Evolutionary conservation across 2,888 invertebrate species (phyloP).

Genomic region (Volucella bombylans): DNA sequence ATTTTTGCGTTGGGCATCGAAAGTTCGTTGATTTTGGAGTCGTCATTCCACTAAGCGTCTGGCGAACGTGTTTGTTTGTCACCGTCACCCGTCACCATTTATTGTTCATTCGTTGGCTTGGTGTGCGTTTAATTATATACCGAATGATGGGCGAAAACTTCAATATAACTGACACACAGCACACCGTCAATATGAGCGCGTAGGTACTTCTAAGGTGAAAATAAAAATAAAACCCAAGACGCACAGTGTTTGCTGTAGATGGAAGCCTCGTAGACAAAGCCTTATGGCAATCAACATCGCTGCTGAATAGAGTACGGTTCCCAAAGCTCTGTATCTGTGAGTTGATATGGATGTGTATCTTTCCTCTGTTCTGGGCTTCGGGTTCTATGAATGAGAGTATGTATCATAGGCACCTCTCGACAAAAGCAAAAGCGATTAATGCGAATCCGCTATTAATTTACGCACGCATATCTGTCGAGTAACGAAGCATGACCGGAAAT

Average conservation of each 20-base stretch:
- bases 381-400: no score
- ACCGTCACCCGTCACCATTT: constrained; percentile 10
- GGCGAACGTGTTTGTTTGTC: not conserved
- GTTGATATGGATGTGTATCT: no score
- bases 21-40: not conserved
- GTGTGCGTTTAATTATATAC: constrained; percentile 22
- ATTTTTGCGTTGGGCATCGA: not conserved
- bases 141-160: constrained; percentile 2
- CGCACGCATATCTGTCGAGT: constrained; percentile 12
- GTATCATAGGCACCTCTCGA: not conserved
- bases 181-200: no score
- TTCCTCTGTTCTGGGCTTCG: no score
- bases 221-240: no score
- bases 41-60: no score
- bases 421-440: constrained; percentile 64
- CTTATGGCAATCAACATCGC: no score
- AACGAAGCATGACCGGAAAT: constrained; percentile 58
- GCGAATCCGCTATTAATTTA: constrained; percentile 41
- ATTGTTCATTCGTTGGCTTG: constrained; percentile 17
- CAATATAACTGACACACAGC: constrained; percentile 32
- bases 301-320: no score
- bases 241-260: no score
- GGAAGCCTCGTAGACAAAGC: no score
- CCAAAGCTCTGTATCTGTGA: no score
- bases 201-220: no score